Evolutionary conservation across 2,113 vertebrate species (phyloP).

Genomic region (Onychostruthus taczanowskii): DNA sequence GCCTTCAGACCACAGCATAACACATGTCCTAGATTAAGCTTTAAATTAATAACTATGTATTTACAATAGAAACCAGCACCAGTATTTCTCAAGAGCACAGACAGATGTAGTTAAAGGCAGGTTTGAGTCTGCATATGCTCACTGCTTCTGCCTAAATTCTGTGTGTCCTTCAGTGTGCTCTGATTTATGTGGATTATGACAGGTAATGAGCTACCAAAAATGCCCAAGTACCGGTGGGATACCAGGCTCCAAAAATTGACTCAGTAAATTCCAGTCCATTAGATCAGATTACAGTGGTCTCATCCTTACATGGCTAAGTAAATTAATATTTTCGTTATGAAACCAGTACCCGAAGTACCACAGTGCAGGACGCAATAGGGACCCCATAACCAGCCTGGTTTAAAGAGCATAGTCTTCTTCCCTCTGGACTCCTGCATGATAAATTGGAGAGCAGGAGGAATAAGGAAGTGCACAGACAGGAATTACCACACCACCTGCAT

Average conservation of each 20-base stretch:
- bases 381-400: fast-evolving
- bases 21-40: slow-evolving; percentile 58
- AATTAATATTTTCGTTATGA: not conserved
- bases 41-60: slow-evolving; percentile 57
- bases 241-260: not conserved
- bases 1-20: slow-evolving; percentile 56
- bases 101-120: not conserved
- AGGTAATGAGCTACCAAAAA: not conserved
- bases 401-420: not conserved
- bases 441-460: not conserved
- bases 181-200: not conserved
- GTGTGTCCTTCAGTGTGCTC: not conserved
- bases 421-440: not conserved
- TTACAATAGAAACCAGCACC: not conserved
- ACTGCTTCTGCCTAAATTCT: not conserved
- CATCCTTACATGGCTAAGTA: not conserved
- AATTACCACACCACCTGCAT: not conserved
- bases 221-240: fast-evolving
- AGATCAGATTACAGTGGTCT: not conserved
- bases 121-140: not conserved
- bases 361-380: fast-evolving
- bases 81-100: not conserved
- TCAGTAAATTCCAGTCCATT: not conserved
- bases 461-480: not conserved
- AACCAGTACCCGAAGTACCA: not conserved